These are phyloP conservation scores for Xiphophorus maculatus DNA, from an alignment of 2,113 vertebrate species.

Conservation along the genomic window DNA sequence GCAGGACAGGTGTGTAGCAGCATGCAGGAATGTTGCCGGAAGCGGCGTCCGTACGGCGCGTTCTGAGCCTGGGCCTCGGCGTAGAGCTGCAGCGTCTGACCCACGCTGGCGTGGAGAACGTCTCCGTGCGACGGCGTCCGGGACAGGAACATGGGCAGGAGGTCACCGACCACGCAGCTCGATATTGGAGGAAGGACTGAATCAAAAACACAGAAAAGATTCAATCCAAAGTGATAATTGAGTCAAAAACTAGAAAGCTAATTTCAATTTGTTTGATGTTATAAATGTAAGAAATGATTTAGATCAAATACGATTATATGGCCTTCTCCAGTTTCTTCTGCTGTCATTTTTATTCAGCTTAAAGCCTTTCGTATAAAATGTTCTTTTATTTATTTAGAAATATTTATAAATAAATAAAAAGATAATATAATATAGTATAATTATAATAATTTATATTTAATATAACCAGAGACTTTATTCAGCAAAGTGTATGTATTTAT, in stretches of 20 bases:
- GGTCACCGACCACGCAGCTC: slow-evolving; percentile 52
- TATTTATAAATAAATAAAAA: too few species aligned
- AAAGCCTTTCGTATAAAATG: too few species aligned
- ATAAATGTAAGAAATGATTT: too few species aligned
- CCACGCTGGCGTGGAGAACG: slow-evolving; percentile 58
- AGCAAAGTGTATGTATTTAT: too few species aligned
- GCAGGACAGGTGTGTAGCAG: too few species aligned
- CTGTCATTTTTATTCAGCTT: too few species aligned
- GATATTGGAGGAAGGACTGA: slow-evolving; percentile 64
- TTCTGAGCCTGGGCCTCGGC: slow-evolving; percentile 56
- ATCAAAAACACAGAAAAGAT: slow-evolving; percentile 32
- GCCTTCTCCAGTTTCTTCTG: too few species aligned
- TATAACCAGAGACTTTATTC: too few species aligned
- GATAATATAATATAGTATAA: too few species aligned
- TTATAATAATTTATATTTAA: too few species aligned
- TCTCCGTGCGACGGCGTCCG: slow-evolving; percentile 57
- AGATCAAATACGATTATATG: too few species aligned
- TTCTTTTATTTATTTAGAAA: too few species aligned
- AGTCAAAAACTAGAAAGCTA: not conserved
- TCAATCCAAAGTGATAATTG: not conserved
- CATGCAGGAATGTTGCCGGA: not conserved
- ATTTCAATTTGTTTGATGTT: not conserved
- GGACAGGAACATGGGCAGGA: slow-evolving; percentile 64
- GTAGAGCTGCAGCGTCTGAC: slow-evolving; percentile 47
- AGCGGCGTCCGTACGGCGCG: slow-evolving; percentile 39